Percentiles rank a stretch among this genome's conserved stretches.
Conservation (phyloP, 2,113 vertebrate species). For the Phaethornis superciliosus region DNA sequence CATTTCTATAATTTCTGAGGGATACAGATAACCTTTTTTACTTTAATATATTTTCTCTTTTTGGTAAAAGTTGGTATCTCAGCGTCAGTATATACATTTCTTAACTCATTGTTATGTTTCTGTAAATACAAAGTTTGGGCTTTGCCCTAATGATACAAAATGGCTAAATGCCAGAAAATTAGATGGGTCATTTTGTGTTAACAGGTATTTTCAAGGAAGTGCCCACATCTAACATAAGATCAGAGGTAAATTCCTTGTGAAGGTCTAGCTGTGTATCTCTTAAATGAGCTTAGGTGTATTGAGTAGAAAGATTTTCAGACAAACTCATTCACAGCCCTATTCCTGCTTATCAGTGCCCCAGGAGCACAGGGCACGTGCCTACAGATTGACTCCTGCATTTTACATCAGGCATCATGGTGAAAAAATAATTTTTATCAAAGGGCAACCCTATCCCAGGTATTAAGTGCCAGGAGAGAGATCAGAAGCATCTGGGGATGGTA, state of each 20-base stretch:
- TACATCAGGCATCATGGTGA: background rate
- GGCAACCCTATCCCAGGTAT: background rate
- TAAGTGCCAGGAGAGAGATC: background rate
- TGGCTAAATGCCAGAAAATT: background rate
- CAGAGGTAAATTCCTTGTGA: background rate
- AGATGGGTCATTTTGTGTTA: background rate
- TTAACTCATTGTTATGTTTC: background rate
- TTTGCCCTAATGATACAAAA: background rate
- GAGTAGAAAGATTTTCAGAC: background rate
- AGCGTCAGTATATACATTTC: background rate
- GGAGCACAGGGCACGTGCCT: background rate
- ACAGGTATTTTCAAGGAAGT: background rate
- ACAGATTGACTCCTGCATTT: background rate
- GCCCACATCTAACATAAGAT: background rate
- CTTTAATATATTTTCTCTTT: background rate
- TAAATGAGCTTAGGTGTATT: background rate
- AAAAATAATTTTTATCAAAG: background rate
- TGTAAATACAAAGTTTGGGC: background rate
- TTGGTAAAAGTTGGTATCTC: background rate
- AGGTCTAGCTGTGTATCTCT: background rate
- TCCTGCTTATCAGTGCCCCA: background rate
- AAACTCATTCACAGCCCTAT: background rate
- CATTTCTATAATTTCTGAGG: background rate
- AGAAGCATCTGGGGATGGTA: conserved; percentile 29
- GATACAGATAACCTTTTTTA: background rate